phyloP scores from a whole-genome alignment of 1,140 invertebrate genomes.

The Nylanderia fulva region DNA sequence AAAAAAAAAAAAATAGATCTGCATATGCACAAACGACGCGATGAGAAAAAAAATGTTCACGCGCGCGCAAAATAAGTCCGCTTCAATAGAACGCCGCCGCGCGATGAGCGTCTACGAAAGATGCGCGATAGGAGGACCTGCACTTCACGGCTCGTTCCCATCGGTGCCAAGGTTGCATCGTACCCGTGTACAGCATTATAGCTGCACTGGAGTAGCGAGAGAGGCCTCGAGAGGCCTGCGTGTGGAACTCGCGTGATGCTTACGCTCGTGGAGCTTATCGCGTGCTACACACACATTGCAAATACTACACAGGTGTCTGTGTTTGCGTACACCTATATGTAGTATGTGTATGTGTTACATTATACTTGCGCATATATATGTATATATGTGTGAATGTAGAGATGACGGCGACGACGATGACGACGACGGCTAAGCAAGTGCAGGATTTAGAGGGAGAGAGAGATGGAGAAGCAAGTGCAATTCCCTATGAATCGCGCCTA shows the following conservation, averaged over 20 bases:
- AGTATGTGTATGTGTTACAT: neutral
- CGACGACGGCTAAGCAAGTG: slow-evolving; percentile 47
- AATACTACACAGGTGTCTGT: too few species aligned
- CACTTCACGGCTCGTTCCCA: slow-evolving; percentile 83
- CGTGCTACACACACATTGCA: neutral
- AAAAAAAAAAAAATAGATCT: too few species aligned
- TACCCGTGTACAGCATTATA: slow-evolving; percentile 58
- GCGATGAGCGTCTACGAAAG: slow-evolving; percentile 18
- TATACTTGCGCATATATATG: neutral
- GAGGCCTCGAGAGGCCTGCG: slow-evolving; percentile 34
- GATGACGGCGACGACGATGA: neutral
- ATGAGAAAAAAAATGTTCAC: neutral
- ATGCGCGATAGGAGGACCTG: slow-evolving; percentile 64
- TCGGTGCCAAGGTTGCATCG: slow-evolving; percentile 83
- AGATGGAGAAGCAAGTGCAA: neutral
- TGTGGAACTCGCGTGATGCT: slow-evolving; percentile 61
- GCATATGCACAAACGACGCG: slow-evolving; percentile 14
- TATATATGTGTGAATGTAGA: neutral
- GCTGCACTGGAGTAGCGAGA: slow-evolving; percentile 31
- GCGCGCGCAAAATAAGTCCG: neutral
- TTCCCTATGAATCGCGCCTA: slow-evolving; percentile 44
- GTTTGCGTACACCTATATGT: too few species aligned
- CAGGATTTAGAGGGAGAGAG: slow-evolving; percentile 13
- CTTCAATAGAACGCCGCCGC: slow-evolving; percentile 24
- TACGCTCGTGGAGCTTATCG: slow-evolving; percentile 54